Conservation (phyloP, 2,888 invertebrate genomes). For the Gnatocerus cornutus region DNA sequence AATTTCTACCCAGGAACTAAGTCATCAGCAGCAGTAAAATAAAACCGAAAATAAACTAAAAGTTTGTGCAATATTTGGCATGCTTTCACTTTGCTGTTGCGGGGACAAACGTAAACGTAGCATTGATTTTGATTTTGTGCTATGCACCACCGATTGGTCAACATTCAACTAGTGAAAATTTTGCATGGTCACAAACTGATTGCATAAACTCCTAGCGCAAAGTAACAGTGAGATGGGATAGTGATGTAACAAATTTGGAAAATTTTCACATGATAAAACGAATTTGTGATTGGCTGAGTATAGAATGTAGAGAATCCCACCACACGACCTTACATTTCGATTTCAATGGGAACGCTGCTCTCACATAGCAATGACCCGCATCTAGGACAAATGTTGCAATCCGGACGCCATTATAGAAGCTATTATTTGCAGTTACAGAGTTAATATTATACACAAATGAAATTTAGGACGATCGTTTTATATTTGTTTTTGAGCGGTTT, state of each 20-base stretch:
- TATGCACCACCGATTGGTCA: conserved; percentile 47
- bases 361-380: conserved; percentile 72
- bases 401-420: conserved; percentile 62
- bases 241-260: conserved; percentile 49
- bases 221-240: not conserved
- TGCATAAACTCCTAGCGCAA: not conserved
- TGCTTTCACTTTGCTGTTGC: conserved; percentile 37
- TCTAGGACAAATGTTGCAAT: conserved; percentile 71
- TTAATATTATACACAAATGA: conserved; percentile 58
- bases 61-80: conserved; percentile 39
- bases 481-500: conserved; percentile 41
- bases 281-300: conserved; percentile 49
- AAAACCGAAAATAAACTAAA: conserved; percentile 12
- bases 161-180: conserved; percentile 54
- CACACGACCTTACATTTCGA: conserved; percentile 70
- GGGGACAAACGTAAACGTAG: conserved; percentile 30
- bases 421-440: conserved; percentile 59
- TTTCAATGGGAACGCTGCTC: conserved; percentile 70
- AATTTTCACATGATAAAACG: conserved; percentile 45
- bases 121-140: conserved; percentile 45
- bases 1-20: conserved; percentile 31
- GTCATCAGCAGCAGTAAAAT: conserved; percentile 1
- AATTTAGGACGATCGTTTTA: conserved; percentile 51
- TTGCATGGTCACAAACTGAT: conserved; percentile 50
- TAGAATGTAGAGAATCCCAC: conserved; percentile 63